Conservation (phyloP, 2,113 vertebrate genomes). For the Aramus guarauna region DNA sequence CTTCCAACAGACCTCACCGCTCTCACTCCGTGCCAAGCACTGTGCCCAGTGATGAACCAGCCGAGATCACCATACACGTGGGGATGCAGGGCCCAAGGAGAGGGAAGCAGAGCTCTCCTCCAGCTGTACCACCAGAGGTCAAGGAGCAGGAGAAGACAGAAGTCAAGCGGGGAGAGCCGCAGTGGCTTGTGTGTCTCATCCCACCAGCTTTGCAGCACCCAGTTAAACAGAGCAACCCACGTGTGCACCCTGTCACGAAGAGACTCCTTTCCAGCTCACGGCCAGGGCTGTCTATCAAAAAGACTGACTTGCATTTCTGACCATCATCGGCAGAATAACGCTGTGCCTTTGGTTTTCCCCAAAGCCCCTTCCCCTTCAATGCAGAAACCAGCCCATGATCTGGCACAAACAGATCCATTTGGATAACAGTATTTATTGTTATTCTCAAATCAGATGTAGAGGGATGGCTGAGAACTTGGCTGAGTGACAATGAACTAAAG, state of each 20-base stretch:
- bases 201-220: not conserved
- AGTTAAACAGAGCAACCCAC: not conserved
- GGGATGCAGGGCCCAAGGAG: not conserved
- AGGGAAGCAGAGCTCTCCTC: not conserved
- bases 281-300: not conserved
- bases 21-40: too few relatives aligned
- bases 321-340: not conserved
- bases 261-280: not conserved
- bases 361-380: not conserved
- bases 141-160: not conserved
- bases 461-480: not conserved
- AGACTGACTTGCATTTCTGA: not conserved
- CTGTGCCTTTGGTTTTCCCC: not conserved
- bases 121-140: not conserved
- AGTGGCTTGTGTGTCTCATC: not conserved
- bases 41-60: not conserved
- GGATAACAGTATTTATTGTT: not conserved
- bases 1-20: not conserved
- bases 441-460: not conserved
- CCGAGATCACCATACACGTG: accelerated
- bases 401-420: not conserved
- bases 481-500: not conserved
- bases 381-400: not conserved
- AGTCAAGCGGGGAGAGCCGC: not conserved
- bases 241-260: not conserved